Evolutionary conservation across 2,113 vertebrate genomes (phyloP).

Genomic region (Scophthalmus maximus): DNA sequence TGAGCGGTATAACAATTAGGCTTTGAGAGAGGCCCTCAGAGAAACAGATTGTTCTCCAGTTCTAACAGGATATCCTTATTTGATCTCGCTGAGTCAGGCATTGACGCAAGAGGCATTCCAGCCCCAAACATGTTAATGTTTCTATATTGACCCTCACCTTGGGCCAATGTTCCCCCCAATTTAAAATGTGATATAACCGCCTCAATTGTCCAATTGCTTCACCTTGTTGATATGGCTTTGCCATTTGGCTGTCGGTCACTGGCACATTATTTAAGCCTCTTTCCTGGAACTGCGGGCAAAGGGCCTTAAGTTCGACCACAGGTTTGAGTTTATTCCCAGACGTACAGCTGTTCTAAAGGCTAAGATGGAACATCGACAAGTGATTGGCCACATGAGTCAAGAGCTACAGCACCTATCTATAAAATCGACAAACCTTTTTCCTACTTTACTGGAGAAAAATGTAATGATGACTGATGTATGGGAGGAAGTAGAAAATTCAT

Average conservation of each 20-base stretch:
- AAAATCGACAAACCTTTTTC: too few relatives aligned
- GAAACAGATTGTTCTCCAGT: slow-evolving; percentile 52
- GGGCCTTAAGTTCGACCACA: background rate
- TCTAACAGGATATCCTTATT: slow-evolving; percentile 68
- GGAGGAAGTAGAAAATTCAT: background rate
- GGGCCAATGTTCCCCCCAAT: slow-evolving; percentile 46
- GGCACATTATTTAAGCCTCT: slow-evolving; percentile 38
- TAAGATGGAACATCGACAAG: slow-evolving; percentile 1
- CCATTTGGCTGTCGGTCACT: slow-evolving; percentile 20
- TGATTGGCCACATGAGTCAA: background rate
- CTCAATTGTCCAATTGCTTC: slow-evolving; percentile 24
- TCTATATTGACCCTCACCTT: slow-evolving; percentile 53
- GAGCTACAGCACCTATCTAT: background rate
- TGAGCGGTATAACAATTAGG: slow-evolving; percentile 38
- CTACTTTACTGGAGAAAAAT: background rate
- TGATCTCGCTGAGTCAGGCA: slow-evolving; percentile 51
- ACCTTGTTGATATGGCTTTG: slow-evolving; percentile 23
- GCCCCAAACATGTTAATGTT: slow-evolving; percentile 28
- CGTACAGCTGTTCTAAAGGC: background rate
- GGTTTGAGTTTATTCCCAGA: background rate
- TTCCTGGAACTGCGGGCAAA: slow-evolving; percentile 37
- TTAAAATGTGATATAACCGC: slow-evolving; percentile 51
- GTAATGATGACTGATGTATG: background rate
- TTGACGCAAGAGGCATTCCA: slow-evolving; percentile 45
- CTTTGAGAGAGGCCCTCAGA: slow-evolving; percentile 11